Percentiles rank a stretch among this genome's conserved stretches.
These are phyloP conservation scores for Zootermopsis nevadensis DNA, from an alignment of 2,888 invertebrate species.

Conservation along the genomic window DNA sequence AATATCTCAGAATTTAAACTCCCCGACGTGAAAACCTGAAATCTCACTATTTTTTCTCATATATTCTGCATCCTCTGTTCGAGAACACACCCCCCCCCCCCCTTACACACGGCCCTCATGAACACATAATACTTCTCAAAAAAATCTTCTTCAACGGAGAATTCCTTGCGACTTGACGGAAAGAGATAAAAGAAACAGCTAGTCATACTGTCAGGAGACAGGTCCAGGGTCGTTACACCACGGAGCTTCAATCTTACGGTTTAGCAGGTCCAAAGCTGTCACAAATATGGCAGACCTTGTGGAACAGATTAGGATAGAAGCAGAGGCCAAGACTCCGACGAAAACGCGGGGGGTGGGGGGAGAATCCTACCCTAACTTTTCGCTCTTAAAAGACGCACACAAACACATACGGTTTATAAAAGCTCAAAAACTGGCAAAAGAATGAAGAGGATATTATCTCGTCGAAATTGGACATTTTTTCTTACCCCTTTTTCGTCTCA, in stretches of 20 bases:
- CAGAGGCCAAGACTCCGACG: not conserved
- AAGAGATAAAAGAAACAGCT: too few relatives aligned
- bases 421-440: slow-evolving; percentile 46
- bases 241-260: slow-evolving; percentile 42
- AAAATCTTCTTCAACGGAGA: too few relatives aligned
- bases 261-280: slow-evolving; percentile 32
- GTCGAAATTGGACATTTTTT: slow-evolving; percentile 45
- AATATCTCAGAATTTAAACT: too few relatives aligned
- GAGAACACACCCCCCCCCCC: too few relatives aligned
- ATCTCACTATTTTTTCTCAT: too few relatives aligned
- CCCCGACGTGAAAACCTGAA: too few relatives aligned
- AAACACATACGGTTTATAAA: not conserved
- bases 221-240: slow-evolving; percentile 30
- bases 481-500: slow-evolving; percentile 30
- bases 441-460: slow-evolving; percentile 46
- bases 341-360: not conserved
- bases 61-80: too few relatives aligned
- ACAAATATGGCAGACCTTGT: not conserved
- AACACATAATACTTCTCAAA: too few relatives aligned
- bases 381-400: not conserved
- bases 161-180: too few relatives aligned
- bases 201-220: too few relatives aligned
- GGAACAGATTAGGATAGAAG: slow-evolving; percentile 24
- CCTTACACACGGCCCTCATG: too few relatives aligned
- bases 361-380: not conserved